These are phyloP conservation scores for Patagioenas fasciata DNA, from an alignment of 2,113 vertebrate genomes.

Conservation along the genomic window DNA sequence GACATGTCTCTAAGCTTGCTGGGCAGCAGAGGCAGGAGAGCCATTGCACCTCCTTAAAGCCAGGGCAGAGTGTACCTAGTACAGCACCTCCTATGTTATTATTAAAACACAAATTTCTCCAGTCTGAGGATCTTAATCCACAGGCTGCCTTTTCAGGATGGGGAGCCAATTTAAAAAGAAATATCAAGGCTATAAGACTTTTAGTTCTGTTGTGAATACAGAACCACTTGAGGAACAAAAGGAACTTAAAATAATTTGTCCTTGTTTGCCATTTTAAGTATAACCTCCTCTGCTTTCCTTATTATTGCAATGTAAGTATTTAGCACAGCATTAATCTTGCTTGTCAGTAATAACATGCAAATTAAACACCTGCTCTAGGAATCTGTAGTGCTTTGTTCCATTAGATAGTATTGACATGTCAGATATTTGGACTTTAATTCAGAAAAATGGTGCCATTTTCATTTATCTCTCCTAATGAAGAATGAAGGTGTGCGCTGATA, in stretches of 20 bases:
- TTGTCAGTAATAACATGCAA: slow-evolving; percentile 63
- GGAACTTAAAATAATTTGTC: not conserved
- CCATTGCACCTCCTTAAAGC: not conserved
- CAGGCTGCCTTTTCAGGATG: not conserved
- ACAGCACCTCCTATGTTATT: not conserved
- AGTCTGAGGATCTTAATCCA: not conserved
- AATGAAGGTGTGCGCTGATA: slow-evolving; percentile 41
- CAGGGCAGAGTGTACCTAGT: not conserved
- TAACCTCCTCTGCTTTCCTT: not conserved
- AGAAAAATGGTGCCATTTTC: slow-evolving; percentile 60
- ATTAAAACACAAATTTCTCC: not conserved
- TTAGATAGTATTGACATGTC: slow-evolving; percentile 44
- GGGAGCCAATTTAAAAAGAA: not conserved
- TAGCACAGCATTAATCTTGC: slow-evolving; percentile 57
- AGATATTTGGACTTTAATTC: slow-evolving; percentile 63
- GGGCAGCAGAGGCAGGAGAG: not conserved
- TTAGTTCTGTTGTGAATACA: not conserved
- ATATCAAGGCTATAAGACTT: not conserved
- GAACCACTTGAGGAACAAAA: not conserved
- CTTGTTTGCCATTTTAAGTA: slow-evolving; percentile 1
- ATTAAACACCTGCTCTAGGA: slow-evolving; percentile 65
- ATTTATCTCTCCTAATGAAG: slow-evolving; percentile 48
- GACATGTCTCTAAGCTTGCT: not conserved
- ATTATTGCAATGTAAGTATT: slow-evolving; percentile 22
- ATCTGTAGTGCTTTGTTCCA: slow-evolving; percentile 46